phyloP scores from a whole-genome alignment of 92 coral and sea anemone genomes.

The Siderastrea siderea region DNA sequence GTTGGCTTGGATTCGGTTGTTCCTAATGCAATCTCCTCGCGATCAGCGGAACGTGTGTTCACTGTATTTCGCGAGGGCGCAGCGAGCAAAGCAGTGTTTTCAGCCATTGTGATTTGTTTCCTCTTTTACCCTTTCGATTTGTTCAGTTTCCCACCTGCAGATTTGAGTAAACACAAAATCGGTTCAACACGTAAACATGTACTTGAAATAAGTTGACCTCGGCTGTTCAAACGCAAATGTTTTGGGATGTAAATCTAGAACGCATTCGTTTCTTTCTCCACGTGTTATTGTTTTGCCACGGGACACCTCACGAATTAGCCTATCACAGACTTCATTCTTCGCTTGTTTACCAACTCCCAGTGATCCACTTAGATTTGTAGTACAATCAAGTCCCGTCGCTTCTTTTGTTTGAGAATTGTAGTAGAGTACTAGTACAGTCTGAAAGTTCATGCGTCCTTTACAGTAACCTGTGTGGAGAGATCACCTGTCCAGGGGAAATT shows the following conservation, averaged over 20 bases:
- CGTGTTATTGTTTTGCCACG: background rate
- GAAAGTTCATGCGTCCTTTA: too few relatives aligned
- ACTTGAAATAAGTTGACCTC: background rate
- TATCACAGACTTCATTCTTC: background rate
- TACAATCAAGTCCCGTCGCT: background rate
- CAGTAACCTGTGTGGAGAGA: too few relatives aligned
- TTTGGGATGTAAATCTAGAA: background rate
- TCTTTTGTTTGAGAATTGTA: background rate
- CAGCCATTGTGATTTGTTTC: background rate
- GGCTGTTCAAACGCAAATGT: background rate
- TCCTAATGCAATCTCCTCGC: slow-evolving; percentile 40
- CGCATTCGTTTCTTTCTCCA: background rate
- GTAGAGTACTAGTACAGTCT: too few relatives aligned
- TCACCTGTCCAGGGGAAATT: too few relatives aligned
- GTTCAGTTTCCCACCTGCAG: background rate
- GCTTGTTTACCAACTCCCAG: background rate
- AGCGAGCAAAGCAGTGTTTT: background rate
- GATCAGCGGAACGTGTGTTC: background rate
- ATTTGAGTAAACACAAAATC: slow-evolving; percentile 4
- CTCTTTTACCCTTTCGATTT: background rate
- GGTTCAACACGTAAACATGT: slow-evolving; percentile 5
- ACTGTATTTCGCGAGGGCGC: background rate
- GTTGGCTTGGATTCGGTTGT: slow-evolving; percentile 22
- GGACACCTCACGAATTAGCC: background rate
- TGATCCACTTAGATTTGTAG: too few relatives aligned